phyloP scores from a whole-genome alignment of 2,113 vertebrate species.

The Sphaerodactylus townsendi region DNA sequence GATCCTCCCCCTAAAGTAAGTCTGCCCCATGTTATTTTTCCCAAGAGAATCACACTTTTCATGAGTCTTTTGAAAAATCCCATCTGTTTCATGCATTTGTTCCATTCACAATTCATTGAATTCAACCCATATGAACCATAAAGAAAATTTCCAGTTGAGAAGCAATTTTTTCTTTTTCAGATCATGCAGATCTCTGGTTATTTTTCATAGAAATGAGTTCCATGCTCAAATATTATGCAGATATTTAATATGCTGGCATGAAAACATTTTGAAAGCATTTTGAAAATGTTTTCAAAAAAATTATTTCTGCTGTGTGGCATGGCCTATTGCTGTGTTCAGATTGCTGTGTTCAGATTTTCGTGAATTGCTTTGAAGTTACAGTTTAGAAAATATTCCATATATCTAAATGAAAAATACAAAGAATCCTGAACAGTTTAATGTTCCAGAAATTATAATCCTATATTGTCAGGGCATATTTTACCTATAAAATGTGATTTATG shows the following conservation, averaged over 20 bases:
- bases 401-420: not conserved
- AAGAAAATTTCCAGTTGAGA: not conserved
- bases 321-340: too few species aligned
- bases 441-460: not conserved
- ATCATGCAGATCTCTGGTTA: not conserved
- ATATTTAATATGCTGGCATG: not conserved
- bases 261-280: too few species aligned
- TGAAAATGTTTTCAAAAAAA: too few species aligned
- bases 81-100: too few species aligned
- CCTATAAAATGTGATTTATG: too few species aligned
- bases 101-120: too few species aligned
- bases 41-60: too few species aligned
- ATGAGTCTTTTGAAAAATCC: too few species aligned
- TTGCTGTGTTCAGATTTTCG: constrained; percentile 38
- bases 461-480: not conserved
- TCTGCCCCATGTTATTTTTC: too few species aligned
- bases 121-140: too few species aligned
- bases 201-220: not conserved
- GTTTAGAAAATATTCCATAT: not conserved
- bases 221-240: not conserved
- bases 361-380: constrained; percentile 12
- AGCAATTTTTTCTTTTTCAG: not conserved
- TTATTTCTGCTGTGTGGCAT: too few species aligned
- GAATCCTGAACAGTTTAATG: not conserved
- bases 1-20: too few species aligned